Evolutionary conservation across 2,113 vertebrate species (phyloP), one percentile per base, ranked within the genome.

Genomic region (Sus scrofa): DNA sequence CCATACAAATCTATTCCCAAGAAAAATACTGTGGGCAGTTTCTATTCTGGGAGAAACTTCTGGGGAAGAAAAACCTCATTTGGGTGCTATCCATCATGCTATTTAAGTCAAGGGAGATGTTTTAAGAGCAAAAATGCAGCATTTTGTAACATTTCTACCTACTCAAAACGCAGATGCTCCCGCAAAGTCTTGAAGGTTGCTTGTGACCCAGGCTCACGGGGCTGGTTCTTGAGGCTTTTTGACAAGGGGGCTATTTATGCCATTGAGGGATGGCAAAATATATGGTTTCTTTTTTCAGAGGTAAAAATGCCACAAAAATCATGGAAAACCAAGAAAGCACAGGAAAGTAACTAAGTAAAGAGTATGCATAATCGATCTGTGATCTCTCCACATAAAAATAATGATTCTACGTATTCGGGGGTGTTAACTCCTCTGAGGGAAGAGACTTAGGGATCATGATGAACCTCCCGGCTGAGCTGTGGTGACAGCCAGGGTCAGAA

Each of bases 1-100:
- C 67, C 67, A 1, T 37, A 62, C 58, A 68, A 54, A 86, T 52
- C 78, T 63, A 6, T 83, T 52, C 85, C 50, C 50, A 27, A 44
- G 82, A 70, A 95, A 94, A 94, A 74, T 16, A 58, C 24, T 39
- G 58, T n/a, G 67, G 78, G 83, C 56, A 82, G 86, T 74, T 93
- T 88, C 93, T 86, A 58, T 91, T 95, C 52, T 70, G 63, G 77
- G 58, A 89, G 83, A 74, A 62, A 26, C n/a, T 68, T 79, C 37
- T 71, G 27, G 44, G 19, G 50, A 71, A 67, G 50, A 75, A 70
- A 85, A 91, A 3, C 32, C 44, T 95, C 60, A 60, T 65, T 87
- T 11, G 18, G 18, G 34, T 44, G 63, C 32, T 77, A 19, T 27
- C 86, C 63, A 63, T 84, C 39, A 52, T n/a, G n/a, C 1, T 50